phyloP scores from a whole-genome alignment of 2,113 vertebrate genomes.

The Aspiorhynchus laticeps region DNA sequence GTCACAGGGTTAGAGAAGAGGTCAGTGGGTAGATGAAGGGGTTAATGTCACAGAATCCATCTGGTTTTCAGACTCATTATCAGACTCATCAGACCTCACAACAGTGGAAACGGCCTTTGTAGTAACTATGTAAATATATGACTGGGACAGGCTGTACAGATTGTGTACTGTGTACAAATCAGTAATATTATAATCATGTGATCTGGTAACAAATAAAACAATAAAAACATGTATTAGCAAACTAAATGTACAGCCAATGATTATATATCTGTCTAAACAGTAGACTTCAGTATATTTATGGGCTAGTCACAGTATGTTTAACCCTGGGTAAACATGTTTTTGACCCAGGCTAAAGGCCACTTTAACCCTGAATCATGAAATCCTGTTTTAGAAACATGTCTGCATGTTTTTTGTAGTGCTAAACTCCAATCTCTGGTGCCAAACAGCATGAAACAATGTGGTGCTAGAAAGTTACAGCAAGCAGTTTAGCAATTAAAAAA shows the following conservation, averaged over 20 bases:
- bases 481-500: too few species aligned
- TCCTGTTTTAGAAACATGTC: background rate
- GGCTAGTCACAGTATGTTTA: slow-evolving; percentile 13
- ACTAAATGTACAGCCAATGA: background rate
- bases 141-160: slow-evolving; percentile 54
- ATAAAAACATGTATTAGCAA: background rate
- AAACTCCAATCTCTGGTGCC: too few species aligned
- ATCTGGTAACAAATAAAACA: background rate
- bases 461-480: too few species aligned
- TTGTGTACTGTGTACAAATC: background rate
- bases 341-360: background rate
- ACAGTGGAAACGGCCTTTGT: slow-evolving; percentile 31
- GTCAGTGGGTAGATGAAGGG: slow-evolving; percentile 6
- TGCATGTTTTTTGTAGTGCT: too few species aligned
- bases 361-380: background rate
- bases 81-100: slow-evolving; percentile 28
- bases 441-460: background rate
- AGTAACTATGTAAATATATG: slow-evolving; percentile 46
- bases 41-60: slow-evolving; percentile 4
- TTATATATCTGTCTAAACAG: background rate
- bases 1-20: slow-evolving; percentile 2
- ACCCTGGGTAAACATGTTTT: background rate
- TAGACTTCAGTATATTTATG: background rate
- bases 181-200: background rate
- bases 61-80: background rate